These are phyloP conservation scores for Acrossocheilus wenchowensis DNA, from an alignment of 2,797 vertebrate species.

Conservation along the genomic window DNA sequence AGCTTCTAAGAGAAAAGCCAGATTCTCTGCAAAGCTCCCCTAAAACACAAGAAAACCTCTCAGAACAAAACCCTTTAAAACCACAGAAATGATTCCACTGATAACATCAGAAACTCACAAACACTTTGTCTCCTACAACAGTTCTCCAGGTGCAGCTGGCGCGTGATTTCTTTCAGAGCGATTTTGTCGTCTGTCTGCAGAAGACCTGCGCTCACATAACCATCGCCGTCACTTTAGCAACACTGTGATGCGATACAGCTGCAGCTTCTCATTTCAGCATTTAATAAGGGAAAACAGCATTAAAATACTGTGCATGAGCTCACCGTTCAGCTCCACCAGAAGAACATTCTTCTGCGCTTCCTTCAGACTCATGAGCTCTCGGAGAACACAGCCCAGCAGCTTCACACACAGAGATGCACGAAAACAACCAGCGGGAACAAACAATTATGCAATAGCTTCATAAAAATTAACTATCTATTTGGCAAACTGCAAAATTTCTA, in stretches of 20 bases:
- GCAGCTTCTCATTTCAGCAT: not conserved
- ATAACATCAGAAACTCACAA: conserved; percentile 82
- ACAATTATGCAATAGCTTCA: not conserved
- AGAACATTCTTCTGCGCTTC: conserved; percentile 84
- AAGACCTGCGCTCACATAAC: conserved; percentile 79
- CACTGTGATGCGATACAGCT: not conserved
- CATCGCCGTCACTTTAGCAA: not conserved
- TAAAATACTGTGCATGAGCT: conserved; percentile 39
- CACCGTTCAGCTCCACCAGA: conserved; percentile 91
- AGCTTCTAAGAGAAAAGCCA: conserved; percentile 92
- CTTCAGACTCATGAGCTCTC: conserved; percentile 81
- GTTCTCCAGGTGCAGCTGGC: conserved; percentile 93
- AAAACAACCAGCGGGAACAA: too few relatives aligned
- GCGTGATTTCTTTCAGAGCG: conserved; percentile 94
- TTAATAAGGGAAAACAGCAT: not conserved
- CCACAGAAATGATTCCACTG: not conserved
- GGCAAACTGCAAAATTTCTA: not conserved
- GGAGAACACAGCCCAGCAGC: conserved; percentile 81
- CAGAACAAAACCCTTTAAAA: not conserved
- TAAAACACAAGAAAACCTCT: conserved; percentile 63
- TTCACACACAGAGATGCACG: not conserved
- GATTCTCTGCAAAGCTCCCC: conserved; percentile 97
- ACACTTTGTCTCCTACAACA: conserved; percentile 96
- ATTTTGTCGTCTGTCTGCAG: conserved; percentile 92
- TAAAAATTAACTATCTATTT: not conserved